phyloP scores from a whole-genome alignment of 2,797 vertebrate genomes.

The Characodon lateralis region DNA sequence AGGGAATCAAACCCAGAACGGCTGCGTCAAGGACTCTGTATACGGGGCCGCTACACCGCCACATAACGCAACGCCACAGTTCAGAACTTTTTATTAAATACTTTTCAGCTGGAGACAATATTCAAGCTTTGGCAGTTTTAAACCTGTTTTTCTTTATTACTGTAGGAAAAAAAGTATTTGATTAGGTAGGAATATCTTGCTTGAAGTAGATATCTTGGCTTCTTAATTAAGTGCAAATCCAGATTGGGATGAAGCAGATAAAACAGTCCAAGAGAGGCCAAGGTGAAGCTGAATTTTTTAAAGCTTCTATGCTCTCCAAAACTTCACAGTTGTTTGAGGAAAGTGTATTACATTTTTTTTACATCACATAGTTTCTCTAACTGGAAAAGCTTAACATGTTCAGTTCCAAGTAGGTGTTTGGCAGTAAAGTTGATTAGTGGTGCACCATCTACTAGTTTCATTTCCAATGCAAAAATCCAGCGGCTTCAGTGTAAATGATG shows the following conservation, averaged over 20 bases:
- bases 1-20: background rate
- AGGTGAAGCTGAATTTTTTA: background rate
- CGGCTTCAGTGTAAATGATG: background rate
- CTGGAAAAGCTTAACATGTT: background rate
- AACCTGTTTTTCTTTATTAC: too few species aligned
- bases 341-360: background rate
- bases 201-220: background rate
- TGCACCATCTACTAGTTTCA: background rate
- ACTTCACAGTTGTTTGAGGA: background rate
- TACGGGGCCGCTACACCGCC: too few species aligned
- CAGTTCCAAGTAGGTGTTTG: background rate
- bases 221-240: background rate
- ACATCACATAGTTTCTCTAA: background rate
- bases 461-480: background rate
- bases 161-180: too few species aligned
- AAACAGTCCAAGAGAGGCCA: background rate
- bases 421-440: background rate
- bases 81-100: background rate
- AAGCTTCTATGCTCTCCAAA: background rate
- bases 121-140: background rate
- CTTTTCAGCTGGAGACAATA: background rate
- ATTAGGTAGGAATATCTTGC: background rate
- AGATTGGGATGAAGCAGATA: background rate
- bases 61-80: too few species aligned
- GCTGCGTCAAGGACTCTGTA: too few species aligned